Conservation (phyloP, 2,797 vertebrate genomes). For the Heliangelus exortis region DNA sequence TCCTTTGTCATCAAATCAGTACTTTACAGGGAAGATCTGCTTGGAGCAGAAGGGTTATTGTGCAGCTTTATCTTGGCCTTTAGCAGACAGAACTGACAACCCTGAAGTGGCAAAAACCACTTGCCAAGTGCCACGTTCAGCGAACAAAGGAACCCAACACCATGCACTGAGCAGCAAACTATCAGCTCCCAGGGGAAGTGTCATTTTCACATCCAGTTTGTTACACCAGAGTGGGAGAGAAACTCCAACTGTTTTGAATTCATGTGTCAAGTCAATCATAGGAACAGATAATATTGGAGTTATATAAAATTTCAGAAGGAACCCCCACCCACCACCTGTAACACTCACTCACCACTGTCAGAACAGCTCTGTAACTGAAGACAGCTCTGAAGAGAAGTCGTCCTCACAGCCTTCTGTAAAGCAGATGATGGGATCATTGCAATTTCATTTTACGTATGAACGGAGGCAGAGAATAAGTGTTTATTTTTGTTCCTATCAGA, state of each 20-base stretch:
- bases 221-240: constrained; percentile 40
- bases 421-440: constrained; percentile 59
- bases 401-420: constrained; percentile 51
- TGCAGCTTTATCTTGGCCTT: constrained; percentile 72
- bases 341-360: constrained; percentile 70
- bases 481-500: constrained; percentile 60
- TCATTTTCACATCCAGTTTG: constrained; percentile 59
- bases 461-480: constrained; percentile 8
- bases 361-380: constrained; percentile 69
- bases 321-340: constrained; percentile 70
- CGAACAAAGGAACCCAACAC: constrained; percentile 60
- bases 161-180: constrained; percentile 21
- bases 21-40: constrained; percentile 43
- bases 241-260: constrained; percentile 61
- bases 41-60: constrained; percentile 42
- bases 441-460: constrained; percentile 45
- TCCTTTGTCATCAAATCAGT: constrained; percentile 16
- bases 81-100: constrained; percentile 69
- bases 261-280: constrained; percentile 60
- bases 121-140: constrained; percentile 53
- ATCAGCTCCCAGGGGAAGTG: constrained; percentile 41
- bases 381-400: constrained; percentile 44
- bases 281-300: constrained; percentile 15
- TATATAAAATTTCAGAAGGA: constrained; percentile 71
- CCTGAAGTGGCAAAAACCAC: constrained; percentile 66